These are phyloP conservation scores for Microtus pennsylvanicus DNA, from an alignment of 2,113 vertebrate genomes.

Conservation along the genomic window DNA sequence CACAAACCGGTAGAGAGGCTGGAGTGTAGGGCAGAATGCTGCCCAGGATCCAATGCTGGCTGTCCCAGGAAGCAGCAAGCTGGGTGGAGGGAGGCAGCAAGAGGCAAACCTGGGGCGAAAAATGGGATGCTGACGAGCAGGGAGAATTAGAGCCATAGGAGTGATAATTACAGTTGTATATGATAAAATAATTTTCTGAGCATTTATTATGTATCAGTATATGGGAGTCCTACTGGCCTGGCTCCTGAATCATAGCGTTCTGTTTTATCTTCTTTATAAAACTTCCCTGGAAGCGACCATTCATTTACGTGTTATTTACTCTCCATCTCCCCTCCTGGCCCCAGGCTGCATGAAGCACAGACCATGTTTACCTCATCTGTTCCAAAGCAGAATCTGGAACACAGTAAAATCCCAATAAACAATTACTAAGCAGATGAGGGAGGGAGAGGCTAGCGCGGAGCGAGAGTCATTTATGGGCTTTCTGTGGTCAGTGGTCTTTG, in stretches of 20 bases:
- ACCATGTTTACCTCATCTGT: background rate
- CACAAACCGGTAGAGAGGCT: background rate
- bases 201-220: background rate
- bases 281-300: slow-evolving; percentile 29
- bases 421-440: background rate
- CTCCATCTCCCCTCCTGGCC: background rate
- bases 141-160: background rate
- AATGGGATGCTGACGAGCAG: background rate
- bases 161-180: background rate
- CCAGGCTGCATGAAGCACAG: background rate
- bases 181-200: background rate
- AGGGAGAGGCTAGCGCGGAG: background rate
- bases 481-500: background rate
- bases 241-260: background rate
- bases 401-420: slow-evolving; percentile 5
- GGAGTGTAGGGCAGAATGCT: background rate
- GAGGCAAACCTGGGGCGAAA: background rate
- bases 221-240: background rate
- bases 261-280: slow-evolving; percentile 5
- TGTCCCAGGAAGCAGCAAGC: background rate
- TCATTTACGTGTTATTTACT: slow-evolving; percentile 12
- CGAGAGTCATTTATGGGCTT: background rate
- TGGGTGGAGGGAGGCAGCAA: background rate
- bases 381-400: slow-evolving; percentile 23
- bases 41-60: background rate